Evolutionary conservation across 2,797 vertebrate species (phyloP).

Genomic region (Pyrocephalus nanus): DNA sequence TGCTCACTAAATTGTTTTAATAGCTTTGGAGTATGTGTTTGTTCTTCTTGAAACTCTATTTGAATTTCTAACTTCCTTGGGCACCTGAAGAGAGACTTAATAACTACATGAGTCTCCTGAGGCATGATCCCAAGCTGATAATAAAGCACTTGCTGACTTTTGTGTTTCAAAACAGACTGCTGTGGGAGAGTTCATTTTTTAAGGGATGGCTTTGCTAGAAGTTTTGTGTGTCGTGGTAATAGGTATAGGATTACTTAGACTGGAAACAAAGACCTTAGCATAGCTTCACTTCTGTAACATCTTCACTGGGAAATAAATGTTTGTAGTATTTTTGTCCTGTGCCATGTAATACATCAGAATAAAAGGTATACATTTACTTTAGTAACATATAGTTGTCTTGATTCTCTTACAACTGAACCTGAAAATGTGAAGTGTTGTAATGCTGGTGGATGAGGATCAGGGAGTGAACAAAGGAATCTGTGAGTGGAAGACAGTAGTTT

Average conservation of each 20-base stretch:
- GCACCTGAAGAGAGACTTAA: constrained; percentile 24
- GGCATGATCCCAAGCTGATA: background rate
- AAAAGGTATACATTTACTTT: background rate
- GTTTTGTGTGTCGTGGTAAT: background rate
- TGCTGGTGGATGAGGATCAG: background rate
- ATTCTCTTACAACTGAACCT: background rate
- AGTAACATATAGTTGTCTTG: background rate
- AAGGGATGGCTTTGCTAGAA: background rate
- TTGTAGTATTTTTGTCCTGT: background rate
- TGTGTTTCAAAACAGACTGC: background rate
- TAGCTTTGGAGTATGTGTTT: constrained; percentile 30
- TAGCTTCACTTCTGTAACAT: background rate
- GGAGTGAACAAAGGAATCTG: background rate
- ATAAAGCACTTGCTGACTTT: background rate
- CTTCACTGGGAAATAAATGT: background rate
- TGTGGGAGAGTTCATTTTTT: background rate
- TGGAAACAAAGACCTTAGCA: background rate
- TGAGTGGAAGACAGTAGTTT: background rate
- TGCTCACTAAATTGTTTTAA: constrained; percentile 52
- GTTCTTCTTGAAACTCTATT: constrained; percentile 34
- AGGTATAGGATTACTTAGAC: background rate
- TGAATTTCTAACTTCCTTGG: constrained; percentile 41
- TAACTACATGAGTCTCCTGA: background rate
- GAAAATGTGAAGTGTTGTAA: background rate
- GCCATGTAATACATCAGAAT: background rate